These are phyloP conservation scores for Rachycentron canadum DNA, from an alignment of 2,797 vertebrate species.

Conservation along the genomic window DNA sequence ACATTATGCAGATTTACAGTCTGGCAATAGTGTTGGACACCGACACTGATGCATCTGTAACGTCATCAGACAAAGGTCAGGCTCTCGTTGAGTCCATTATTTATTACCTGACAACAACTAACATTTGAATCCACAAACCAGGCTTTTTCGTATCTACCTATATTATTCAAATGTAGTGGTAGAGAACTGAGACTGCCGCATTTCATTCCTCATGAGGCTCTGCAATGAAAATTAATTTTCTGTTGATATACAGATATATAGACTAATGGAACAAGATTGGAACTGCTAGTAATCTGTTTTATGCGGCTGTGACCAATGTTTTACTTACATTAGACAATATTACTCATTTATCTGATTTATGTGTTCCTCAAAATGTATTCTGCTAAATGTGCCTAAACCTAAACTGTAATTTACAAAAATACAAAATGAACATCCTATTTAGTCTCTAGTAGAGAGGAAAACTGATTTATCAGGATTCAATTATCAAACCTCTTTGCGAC, in stretches of 20 bases:
- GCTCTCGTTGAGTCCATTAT: too few relatives aligned
- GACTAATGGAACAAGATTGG: too few relatives aligned
- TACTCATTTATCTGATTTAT: background rate
- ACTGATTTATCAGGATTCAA: background rate
- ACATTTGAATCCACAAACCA: background rate
- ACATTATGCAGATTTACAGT: background rate
- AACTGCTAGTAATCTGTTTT: background rate
- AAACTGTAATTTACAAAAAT: background rate
- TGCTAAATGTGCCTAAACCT: background rate
- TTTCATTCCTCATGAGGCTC: constrained; percentile 8
- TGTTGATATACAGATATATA: background rate
- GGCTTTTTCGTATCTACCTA: background rate
- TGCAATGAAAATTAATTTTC: background rate
- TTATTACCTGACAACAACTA: background rate
- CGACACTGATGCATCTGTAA: background rate
- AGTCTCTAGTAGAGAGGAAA: background rate
- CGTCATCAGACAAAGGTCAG: background rate
- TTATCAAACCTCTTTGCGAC: constrained; percentile 5
- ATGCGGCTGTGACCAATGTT: background rate
- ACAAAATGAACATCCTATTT: background rate
- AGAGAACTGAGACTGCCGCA: background rate
- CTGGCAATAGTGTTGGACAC: background rate
- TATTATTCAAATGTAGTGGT: background rate
- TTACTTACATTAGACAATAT: too few relatives aligned
- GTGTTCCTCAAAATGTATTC: background rate